Evolutionary conservation across 2,113 vertebrate species (phyloP).

Genomic region (Pollimyrus isidori): DNA sequence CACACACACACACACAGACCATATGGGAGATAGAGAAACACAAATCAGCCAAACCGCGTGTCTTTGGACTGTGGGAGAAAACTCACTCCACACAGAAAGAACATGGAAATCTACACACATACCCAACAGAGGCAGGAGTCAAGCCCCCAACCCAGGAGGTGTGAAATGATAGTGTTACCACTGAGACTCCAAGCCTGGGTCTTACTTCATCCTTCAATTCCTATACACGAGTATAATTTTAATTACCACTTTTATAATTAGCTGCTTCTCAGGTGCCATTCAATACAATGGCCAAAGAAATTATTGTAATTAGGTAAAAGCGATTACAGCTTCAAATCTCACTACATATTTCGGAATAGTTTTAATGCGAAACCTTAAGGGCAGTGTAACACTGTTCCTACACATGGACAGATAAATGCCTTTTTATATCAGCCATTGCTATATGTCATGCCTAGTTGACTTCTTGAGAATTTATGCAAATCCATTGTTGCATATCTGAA

Average conservation of each 20-base stretch:
- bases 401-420: slow-evolving; percentile 7
- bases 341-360: neutral
- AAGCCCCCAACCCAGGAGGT: neutral
- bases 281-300: slow-evolving; percentile 14
- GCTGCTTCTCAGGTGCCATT: slow-evolving; percentile 19
- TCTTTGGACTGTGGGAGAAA: neutral
- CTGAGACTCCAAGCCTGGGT: neutral
- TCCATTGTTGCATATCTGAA: neutral
- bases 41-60: neutral
- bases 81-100: neutral
- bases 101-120: neutral
- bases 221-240: neutral
- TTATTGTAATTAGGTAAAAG: slow-evolving; percentile 14
- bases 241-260: slow-evolving; percentile 11
- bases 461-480: slow-evolving; percentile 7
- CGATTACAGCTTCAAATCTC: slow-evolving; percentile 18
- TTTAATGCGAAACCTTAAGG: slow-evolving; percentile 11
- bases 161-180: neutral
- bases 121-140: neutral
- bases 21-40: neutral
- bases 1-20: neutral
- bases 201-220: neutral
- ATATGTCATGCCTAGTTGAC: neutral
- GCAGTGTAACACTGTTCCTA: neutral
- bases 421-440: slow-evolving; percentile 19